Percentiles rank a stretch among this genome's conserved stretches.
Conservation (phyloP, 2,113 vertebrate genomes). For the Plotosus lineatus region DNA sequence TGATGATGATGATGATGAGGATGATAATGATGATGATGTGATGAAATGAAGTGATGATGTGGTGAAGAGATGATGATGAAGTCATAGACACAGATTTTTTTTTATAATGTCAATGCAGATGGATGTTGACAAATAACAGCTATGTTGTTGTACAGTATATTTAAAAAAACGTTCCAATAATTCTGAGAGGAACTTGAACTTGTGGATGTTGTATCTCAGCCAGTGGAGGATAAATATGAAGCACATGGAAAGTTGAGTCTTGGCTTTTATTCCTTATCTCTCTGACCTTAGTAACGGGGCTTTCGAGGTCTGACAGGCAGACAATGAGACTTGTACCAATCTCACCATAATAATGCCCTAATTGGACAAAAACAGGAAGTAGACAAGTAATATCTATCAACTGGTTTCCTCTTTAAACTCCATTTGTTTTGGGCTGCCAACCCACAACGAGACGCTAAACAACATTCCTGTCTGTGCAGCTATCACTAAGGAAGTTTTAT, state of each 20-base stretch:
- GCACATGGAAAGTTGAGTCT: constrained; percentile 15
- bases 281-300: constrained; percentile 15
- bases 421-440: constrained; percentile 52
- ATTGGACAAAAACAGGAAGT: constrained; percentile 68
- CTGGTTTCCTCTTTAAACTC: constrained; percentile 62
- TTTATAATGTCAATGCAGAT: neutral
- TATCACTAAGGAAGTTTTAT: constrained; percentile 42
- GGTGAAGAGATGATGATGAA: neutral
- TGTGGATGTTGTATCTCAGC: neutral
- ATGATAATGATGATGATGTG: no score
- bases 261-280: constrained; percentile 15
- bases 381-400: constrained; percentile 60
- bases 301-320: constrained; percentile 29
- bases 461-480: constrained; percentile 48
- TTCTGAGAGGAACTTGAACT: neutral
- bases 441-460: constrained; percentile 56
- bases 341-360: constrained; percentile 59
- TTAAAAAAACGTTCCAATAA: neutral
- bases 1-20: no score
- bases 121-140: neutral
- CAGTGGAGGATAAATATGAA: neutral
- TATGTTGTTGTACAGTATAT: neutral
- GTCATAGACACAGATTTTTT: neutral
- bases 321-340: constrained; percentile 47
- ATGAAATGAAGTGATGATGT: no score